Conservation (phyloP, 2,797 vertebrate genomes). For the Malacoctenus gilli region DNA sequence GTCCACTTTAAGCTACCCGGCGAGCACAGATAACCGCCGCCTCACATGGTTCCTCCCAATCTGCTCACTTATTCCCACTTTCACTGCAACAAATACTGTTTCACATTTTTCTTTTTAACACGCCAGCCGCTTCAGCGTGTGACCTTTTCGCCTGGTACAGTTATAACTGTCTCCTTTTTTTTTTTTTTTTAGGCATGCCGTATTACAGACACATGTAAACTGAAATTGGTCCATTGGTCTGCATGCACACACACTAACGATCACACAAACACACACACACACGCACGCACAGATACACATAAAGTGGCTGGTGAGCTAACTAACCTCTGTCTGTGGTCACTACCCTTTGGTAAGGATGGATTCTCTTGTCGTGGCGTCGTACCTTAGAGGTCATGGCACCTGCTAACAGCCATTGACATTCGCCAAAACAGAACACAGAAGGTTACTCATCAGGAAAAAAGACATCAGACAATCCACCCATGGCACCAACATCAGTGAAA, state of each 20-base stretch:
- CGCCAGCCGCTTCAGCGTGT: conserved; percentile 43
- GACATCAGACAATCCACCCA: conserved; percentile 73
- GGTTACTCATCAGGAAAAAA: conserved; percentile 82
- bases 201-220: conserved; percentile 70
- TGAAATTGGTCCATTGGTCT: conserved; percentile 69
- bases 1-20: conserved; percentile 64
- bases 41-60: conserved; percentile 60
- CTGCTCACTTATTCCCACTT: conserved; percentile 59
- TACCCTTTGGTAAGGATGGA: conserved; percentile 99
- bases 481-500: conserved; percentile 73
- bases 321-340: conserved; percentile 99
- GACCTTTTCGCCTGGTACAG: conserved; percentile 50
- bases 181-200: conserved; percentile 62
- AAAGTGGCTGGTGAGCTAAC: conserved; percentile 85
- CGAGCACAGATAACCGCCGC: conserved; percentile 50
- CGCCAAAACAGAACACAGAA: conserved; percentile 87
- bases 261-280: conserved; percentile 59
- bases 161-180: conserved; percentile 39
- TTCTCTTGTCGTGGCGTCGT: conserved; percentile 99
- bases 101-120: conserved; percentile 68
- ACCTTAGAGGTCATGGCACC: conserved; percentile 99
- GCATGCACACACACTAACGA: conserved; percentile 68
- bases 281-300: conserved; percentile 63
- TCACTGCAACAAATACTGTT: conserved; percentile 67
- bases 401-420: conserved; percentile 95